Evolutionary conservation across 37 sponge, comb jelly and placozoan species (phyloP), one percentile per base, ranked within the genome.

Genomic region (Sycon ciliatum): DNA sequence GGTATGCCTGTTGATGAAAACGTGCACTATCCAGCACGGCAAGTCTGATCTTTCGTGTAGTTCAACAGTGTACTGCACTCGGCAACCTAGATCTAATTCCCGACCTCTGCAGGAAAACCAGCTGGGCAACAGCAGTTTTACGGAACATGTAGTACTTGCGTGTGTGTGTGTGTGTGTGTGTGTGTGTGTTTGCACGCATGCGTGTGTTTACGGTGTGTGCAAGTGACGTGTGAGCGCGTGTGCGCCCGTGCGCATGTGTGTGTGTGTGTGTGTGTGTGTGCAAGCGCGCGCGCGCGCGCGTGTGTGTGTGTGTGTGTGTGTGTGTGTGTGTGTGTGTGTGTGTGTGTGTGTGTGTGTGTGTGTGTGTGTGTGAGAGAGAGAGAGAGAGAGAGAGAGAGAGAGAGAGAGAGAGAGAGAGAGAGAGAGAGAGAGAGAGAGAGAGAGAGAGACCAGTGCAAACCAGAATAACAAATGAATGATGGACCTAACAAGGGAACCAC

Each of bases 281-380:
- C 22, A 28, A 11, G 62, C 22, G 24, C 29, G 34, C 30, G 37
- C 5, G 34, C 7, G 34, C 18, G 6, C 22, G 18, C 37, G 68
- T n/a, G 37, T 13, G 68, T 35, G 6, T 5, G 68, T 16, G 52
- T 11, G 52, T 42, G 49, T 42, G 49, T 42, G 63, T 60, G 23
- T 60, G 63, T 60, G 63, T 60, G 63, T 60, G 63, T 60, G 63
- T 60, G 63, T 60, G 63, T 60, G 63, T 60, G 63, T 60, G 63
- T 60, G 63, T 60, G 63, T 60, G 63, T 60, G 63, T 60, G 63
- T 60, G 63, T 60, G 63, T 60, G 63, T 60, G 63, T 60, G 63
- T 60, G 63, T 60, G 63, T 60, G 26, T 11, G 26, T 60, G 63
- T 11, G 9, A 42, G 13, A 42, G 9, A 31, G 56, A 63, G 26